Conservation (phyloP, 2,888 invertebrate species). For the Trisateles emortualis region DNA sequence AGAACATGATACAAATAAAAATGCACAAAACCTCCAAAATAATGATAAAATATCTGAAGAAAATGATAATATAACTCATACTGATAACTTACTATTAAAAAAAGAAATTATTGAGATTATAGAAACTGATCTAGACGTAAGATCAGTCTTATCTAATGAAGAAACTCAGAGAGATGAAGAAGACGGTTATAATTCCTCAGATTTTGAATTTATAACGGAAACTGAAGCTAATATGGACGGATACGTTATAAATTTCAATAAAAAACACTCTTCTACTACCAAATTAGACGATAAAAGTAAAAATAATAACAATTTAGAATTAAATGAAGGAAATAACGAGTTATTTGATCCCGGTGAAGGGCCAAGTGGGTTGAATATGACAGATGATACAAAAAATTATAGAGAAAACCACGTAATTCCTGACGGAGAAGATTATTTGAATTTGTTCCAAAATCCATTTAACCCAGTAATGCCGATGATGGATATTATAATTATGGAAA, state of each 20-base stretch:
- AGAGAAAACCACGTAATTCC: slow-evolving; percentile 57
- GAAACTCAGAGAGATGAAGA: slow-evolving; percentile 18
- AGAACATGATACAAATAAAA: background rate
- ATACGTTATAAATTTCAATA: slow-evolving; percentile 41
- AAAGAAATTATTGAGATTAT: background rate
- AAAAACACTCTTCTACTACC: background rate
- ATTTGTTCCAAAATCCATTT: slow-evolving; percentile 59
- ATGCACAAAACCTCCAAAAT: no score
- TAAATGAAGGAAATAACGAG: no score
- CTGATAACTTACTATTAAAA: background rate
- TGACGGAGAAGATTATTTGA: slow-evolving; percentile 55
- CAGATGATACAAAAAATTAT: slow-evolving; percentile 29
- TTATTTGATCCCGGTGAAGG: slow-evolving; percentile 22
- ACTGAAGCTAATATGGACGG: slow-evolving; percentile 59
- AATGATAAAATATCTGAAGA: background rate
- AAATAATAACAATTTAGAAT: background rate
- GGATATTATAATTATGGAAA: slow-evolving; percentile 52
- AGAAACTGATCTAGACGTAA: slow-evolving; percentile 13
- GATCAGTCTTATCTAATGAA: slow-evolving; percentile 12
- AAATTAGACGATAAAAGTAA: background rate
- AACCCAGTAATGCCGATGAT: slow-evolving; percentile 28
- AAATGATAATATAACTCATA: background rate
- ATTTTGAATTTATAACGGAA: slow-evolving; percentile 78
- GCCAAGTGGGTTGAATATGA: slow-evolving; percentile 20
- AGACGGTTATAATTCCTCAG: slow-evolving; percentile 69